Evolutionary conservation across 2,113 vertebrate species (phyloP).

Genomic region (Opisthocomus hoazin): DNA sequence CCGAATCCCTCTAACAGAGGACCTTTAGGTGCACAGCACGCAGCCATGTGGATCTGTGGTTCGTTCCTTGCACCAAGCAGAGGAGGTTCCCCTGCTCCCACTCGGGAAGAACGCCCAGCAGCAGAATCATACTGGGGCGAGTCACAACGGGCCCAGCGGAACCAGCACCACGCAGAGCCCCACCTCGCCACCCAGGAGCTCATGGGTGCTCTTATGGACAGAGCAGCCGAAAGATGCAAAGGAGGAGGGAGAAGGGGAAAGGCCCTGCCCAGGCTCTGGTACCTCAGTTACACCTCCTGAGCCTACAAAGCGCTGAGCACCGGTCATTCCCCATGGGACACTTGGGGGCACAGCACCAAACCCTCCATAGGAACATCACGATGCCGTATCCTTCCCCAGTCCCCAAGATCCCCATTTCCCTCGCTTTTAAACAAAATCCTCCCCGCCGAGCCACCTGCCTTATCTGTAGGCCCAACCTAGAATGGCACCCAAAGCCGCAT

Average conservation of each 20-base stretch:
- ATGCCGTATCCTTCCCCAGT: background rate
- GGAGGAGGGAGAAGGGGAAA: background rate
- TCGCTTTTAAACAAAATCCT: background rate
- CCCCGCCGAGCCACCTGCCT: background rate
- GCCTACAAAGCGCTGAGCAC: background rate
- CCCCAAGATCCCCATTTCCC: accelerated
- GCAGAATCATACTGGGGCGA: background rate
- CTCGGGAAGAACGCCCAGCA: accelerated
- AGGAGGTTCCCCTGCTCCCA: background rate
- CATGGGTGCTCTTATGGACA: accelerated
- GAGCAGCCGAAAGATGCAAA: background rate
- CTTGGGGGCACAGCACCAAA: background rate
- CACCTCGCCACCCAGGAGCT: background rate
- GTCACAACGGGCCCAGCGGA: background rate
- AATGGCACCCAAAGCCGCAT: background rate
- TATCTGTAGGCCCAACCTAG: background rate
- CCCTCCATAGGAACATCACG: background rate
- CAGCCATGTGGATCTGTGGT: too few relatives aligned
- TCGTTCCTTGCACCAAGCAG: background rate
- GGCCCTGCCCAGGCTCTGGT: background rate
- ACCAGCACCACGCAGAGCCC: background rate
- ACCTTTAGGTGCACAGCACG: accelerated
- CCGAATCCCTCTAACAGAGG: background rate
- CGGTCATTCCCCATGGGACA: accelerated
- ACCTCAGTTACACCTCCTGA: background rate